These are phyloP conservation scores for Adoxophyes honmai DNA, from an alignment of 1,140 invertebrate genomes.

Conservation along the genomic window DNA sequence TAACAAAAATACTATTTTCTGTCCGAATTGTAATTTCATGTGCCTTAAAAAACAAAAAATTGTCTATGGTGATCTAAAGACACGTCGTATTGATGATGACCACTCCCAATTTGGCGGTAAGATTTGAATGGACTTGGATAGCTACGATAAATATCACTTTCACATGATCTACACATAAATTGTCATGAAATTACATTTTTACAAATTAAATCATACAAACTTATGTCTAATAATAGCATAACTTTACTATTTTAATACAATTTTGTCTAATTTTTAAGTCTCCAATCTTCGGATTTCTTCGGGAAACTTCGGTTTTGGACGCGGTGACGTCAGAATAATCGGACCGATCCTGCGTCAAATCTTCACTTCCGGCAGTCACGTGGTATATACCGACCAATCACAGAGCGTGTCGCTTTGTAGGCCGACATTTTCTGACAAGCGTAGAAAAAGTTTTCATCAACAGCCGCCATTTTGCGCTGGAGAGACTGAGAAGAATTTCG, in stretches of 20 bases:
- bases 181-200: too few species aligned
- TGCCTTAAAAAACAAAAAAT: constrained; percentile 18
- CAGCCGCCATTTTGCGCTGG: constrained; percentile 93
- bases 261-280: constrained; percentile 16
- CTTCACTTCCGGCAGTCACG: constrained; percentile 76
- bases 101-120: constrained; percentile 68
- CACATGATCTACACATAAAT: not conserved
- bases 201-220: too few species aligned
- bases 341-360: constrained; percentile 70
- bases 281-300: constrained; percentile 48
- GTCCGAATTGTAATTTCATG: not conserved
- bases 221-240: too few species aligned
- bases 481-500: constrained; percentile 84
- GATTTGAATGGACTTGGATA: constrained; percentile 31
- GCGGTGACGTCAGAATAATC: constrained; percentile 72
- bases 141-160: not conserved
- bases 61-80: constrained; percentile 45
- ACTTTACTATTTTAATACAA: not conserved
- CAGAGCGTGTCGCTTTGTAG: constrained; percentile 76
- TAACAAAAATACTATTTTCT: too few species aligned
- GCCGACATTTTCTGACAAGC: constrained; percentile 93
- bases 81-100: constrained; percentile 68
- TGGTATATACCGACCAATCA: constrained; percentile 79
- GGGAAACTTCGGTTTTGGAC: constrained; percentile 52
- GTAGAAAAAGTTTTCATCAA: constrained; percentile 95